A percentile compares a stretch with the other conserved stretches of the same genome.
Conservation (phyloP, 1,140 invertebrate genomes). For the Muscidifurax raptorellus region DNA sequence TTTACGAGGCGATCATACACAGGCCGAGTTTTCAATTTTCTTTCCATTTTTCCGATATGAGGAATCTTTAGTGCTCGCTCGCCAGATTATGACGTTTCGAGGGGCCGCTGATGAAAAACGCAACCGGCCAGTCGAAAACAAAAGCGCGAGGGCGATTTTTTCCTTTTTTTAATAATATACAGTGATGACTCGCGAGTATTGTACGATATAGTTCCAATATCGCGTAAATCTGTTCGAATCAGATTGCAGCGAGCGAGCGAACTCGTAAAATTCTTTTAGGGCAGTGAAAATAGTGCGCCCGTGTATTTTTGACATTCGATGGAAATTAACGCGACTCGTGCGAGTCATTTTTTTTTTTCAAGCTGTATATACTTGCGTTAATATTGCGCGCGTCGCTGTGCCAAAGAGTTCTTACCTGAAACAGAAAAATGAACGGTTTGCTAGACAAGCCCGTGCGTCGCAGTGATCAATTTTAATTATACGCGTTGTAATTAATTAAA, state of each 20-base stretch:
- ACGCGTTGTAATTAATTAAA: too few species aligned
- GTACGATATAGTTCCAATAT: too few species aligned
- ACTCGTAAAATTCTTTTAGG: not conserved
- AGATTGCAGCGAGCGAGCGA: not conserved
- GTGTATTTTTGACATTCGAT: too few species aligned
- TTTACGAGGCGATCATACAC: not conserved
- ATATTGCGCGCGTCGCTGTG: too few species aligned
- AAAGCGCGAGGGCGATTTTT: too few species aligned
- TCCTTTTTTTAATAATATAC: not conserved
- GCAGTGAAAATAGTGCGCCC: too few species aligned
- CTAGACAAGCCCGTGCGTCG: not conserved
- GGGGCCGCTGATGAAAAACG: too few species aligned
- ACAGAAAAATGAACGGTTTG: not conserved
- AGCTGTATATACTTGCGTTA: too few species aligned
- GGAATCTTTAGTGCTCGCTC: not conserved
- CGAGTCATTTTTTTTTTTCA: too few species aligned
- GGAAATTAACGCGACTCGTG: too few species aligned
- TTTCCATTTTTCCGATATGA: not conserved
- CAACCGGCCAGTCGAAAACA: too few species aligned
- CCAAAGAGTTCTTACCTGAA: not conserved
- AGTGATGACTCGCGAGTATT: not conserved
- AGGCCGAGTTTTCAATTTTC: not conserved
- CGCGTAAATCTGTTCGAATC: constrained; percentile 11
- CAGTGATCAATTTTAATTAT: not conserved
- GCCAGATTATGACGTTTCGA: not conserved